Percentiles rank a stretch among this genome's conserved stretches.
Conservation (phyloP, 2,113 vertebrate species). For the Copsychus sechellarum region DNA sequence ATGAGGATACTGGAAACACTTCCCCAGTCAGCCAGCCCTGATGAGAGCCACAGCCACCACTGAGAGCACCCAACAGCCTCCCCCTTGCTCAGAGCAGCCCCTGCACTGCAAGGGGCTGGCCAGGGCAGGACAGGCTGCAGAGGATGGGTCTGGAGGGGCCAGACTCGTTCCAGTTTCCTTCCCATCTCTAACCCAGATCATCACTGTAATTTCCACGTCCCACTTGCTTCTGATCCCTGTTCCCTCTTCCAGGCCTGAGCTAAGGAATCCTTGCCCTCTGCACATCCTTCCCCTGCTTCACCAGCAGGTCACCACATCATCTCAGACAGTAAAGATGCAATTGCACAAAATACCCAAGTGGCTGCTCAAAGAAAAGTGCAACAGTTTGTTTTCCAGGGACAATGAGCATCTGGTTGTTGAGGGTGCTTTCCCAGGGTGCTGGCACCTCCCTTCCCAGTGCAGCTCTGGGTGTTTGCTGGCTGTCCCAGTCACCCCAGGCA, state of each 20-base stretch:
- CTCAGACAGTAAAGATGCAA: not conserved
- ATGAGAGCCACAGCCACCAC: not conserved
- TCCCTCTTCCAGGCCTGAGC: not conserved
- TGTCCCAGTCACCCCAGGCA: not conserved
- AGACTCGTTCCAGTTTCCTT: not conserved
- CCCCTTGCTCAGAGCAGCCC: not conserved
- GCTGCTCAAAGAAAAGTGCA: not conserved
- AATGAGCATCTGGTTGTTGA: not conserved
- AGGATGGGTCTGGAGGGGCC: not conserved
- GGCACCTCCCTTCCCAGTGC: not conserved
- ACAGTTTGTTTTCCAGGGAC: not conserved
- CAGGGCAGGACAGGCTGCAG: not conserved
- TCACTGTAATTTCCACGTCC: not conserved
- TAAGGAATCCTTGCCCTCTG: not conserved
- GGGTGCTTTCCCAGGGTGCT: not conserved
- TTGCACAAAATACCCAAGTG: not conserved
- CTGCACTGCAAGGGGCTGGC: not conserved
- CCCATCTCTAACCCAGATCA: fast-evolving
- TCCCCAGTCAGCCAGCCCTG: not conserved
- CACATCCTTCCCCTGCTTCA: not conserved
- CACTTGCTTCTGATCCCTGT: not conserved
- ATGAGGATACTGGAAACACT: not conserved
- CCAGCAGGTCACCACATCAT: not conserved
- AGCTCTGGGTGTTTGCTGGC: not conserved
- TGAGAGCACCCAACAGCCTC: not conserved